Base-by-base conservation (phyloP, 1,140 invertebrate species). In the Dryas iulia region DNA sequence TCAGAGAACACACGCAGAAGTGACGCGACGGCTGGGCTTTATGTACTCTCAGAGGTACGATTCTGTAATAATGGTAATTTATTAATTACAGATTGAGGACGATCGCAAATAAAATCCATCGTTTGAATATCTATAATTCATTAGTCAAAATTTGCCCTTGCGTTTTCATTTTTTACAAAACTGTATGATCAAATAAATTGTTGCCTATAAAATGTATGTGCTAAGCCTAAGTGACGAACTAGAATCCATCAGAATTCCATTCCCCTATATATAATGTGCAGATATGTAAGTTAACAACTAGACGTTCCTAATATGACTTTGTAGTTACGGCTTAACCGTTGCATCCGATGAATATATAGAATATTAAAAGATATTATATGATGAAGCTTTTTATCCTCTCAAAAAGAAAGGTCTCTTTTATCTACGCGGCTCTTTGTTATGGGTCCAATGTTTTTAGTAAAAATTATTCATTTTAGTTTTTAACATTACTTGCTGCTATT, bases 371-470 rank as follows among this genome's bases (percentile, higher is more conserved):
- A 47, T 47, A 35, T 35, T 35, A 35, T 14, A 47, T 21, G 14
- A 18, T 47, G 7, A 47, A 47, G 6, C 39, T 47, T 47, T 47
- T 47, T 47, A 18, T 47, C 39, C 39, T 18, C 6, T 47, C 14
- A 47, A 47, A 47, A 47, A 47, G 39, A 47, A 47, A 47, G 39
- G 14, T 47, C 39, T 47, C 39, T 47, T 47, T 47, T 47, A 47
- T 47, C n/a, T 14, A 47, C 14, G 7, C 39, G 7, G 39, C 39
- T 47, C 39, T 47, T 47, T 47, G 39, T 47, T 47, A 18, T 47
- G 14, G 14, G 39, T 14, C 39, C 39, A 47, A 47, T 47, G 39
- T 47, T 18, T 35, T 47, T 47, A 47, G 18, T 21, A 47, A 8
- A 47, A 47, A 47, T 2, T 47, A 10, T 47, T 21, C 14, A 10